phyloP scores from a whole-genome alignment of 2,113 vertebrate genomes.

The Campylomormyrus tamandua region DNA sequence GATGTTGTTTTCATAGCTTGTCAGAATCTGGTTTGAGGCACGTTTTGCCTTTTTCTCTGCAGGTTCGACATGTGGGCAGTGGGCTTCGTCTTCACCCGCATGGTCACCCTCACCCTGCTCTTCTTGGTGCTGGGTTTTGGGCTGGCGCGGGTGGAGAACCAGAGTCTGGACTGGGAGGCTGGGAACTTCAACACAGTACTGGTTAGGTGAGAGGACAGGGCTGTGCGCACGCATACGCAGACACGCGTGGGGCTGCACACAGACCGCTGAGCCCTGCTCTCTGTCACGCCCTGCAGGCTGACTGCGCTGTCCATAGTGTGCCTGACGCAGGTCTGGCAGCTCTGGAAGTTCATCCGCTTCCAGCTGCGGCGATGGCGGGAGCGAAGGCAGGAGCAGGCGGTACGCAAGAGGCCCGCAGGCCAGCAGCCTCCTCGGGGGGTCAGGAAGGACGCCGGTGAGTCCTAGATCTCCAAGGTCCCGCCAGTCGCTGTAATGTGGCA shows the following conservation, averaged over 20 bases:
- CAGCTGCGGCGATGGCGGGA: conserved; percentile 92
- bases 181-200: conserved; percentile 88
- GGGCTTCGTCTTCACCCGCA: conserved; percentile 80
- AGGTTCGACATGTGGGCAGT: conserved; percentile 90
- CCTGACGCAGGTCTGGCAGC: conserved; percentile 86
- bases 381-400: conserved; percentile 77
- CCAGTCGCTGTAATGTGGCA: neutral
- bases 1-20: neutral
- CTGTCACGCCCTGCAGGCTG: conserved; percentile 60
- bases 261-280: neutral
- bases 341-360: conserved; percentile 96
- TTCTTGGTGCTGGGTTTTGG: conserved; percentile 91
- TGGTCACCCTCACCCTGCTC: conserved; percentile 84
- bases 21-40: neutral
- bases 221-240: neutral
- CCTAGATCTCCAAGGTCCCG: neutral
- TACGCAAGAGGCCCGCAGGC: conserved; percentile 62
- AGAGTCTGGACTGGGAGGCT: conserved; percentile 72
- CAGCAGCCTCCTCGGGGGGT: conserved; percentile 65
- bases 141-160: conserved; percentile 78
- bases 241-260: neutral
- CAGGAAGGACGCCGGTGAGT: conserved; percentile 82
- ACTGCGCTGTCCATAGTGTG: conserved; percentile 80
- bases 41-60: conserved; percentile 4
- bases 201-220: conserved; percentile 70